phyloP scores from a whole-genome alignment of 2,888 invertebrate species.

The Eudasyphora cyanicolor region DNA sequence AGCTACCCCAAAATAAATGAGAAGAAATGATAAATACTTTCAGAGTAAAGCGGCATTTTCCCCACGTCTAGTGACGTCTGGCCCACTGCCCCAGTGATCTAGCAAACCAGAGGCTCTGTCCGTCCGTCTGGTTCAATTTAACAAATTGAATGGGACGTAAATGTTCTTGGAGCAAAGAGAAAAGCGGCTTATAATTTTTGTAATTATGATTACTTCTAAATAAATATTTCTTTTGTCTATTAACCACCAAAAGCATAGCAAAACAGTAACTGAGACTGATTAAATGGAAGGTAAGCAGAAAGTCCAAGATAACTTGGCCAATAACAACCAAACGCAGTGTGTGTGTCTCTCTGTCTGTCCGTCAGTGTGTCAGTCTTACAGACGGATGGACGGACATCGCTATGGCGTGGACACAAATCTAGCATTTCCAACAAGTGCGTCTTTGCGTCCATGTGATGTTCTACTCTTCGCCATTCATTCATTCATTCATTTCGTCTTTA shows the following conservation, averaged over 20 bases:
- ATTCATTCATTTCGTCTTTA: conserved; percentile 14
- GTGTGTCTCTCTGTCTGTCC: too few relatives aligned
- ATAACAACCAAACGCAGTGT: neutral
- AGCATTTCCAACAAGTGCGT: conserved; percentile 11
- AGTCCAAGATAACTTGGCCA: conserved; percentile 15
- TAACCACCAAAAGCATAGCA: neutral
- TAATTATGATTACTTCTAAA: conserved; percentile 43
- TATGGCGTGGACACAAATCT: conserved; percentile 31
- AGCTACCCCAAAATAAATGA: neutral
- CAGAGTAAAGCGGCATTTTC: neutral
- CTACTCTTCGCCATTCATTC: neutral
- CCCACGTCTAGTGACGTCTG: neutral
- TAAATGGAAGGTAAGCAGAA: conserved; percentile 17
- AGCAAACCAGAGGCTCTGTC: neutral
- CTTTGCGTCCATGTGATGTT: neutral
- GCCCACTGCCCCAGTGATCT: neutral
- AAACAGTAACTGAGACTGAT: neutral
- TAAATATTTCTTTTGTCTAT: neutral
- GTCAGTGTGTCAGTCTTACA: neutral
- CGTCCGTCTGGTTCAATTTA: neutral
- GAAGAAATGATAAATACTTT: neutral
- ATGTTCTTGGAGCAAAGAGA: neutral
- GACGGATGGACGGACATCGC: neutral
- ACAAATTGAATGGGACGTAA: neutral
- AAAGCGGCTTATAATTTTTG: conserved; percentile 48